These are phyloP conservation scores for Neolamprologus caudopunctatus DNA, from an alignment of 2,113 vertebrate genomes.

Conservation along the genomic window DNA sequence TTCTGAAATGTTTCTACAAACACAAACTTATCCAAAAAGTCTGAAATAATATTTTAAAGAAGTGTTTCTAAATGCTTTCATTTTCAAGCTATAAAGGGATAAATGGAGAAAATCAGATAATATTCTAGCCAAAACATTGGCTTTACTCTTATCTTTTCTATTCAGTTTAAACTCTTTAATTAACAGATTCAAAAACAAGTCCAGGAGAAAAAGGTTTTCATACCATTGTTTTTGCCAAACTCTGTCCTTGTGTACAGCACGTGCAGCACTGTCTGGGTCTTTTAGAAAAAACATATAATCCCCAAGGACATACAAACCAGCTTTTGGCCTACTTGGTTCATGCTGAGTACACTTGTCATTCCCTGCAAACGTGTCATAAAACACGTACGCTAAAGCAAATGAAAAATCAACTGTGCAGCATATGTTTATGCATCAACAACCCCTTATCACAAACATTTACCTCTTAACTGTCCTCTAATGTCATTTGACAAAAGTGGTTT, in stretches of 20 bases:
- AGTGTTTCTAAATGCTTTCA: neutral
- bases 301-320: neutral
- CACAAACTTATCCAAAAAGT: neutral
- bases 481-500: slow-evolving; percentile 22
- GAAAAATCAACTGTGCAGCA: neutral
- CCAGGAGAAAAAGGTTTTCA: neutral
- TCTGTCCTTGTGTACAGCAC: neutral
- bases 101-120: neutral
- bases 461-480: neutral
- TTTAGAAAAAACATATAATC: slow-evolving; percentile 13
- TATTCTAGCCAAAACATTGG: neutral
- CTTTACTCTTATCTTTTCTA: neutral
- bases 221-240: neutral
- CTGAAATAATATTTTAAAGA: neutral
- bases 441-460: neutral
- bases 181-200: neutral
- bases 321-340: neutral
- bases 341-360: neutral
- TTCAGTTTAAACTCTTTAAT: neutral
- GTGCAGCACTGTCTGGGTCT: neutral
- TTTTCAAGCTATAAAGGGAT: neutral
- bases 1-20: neutral
- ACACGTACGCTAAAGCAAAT: neutral
- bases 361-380: neutral
- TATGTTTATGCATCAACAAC: neutral